A percentile compares a stretch with the other conserved stretches of the same genome.
Evolutionary conservation across 2,113 vertebrate genomes (phyloP).

Genomic region (Lucifuga dentata): DNA sequence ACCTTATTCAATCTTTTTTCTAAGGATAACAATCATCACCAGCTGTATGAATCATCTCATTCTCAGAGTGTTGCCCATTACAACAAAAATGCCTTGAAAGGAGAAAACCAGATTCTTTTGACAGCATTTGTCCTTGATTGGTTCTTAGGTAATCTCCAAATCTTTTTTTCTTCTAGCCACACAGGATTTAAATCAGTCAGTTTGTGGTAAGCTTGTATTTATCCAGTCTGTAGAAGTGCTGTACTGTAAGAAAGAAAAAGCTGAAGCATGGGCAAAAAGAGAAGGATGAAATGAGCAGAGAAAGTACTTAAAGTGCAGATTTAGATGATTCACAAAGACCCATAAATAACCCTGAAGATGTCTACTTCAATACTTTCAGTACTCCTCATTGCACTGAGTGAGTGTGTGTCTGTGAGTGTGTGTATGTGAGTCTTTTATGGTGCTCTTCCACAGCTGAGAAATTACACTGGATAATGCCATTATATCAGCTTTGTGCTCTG

Average conservation of each 20-base stretch:
- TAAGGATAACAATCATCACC: conserved; percentile 12
- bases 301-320: conserved; percentile 55
- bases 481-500: conserved; percentile 54
- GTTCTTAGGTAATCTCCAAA: conserved; percentile 6
- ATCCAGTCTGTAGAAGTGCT: conserved; percentile 2
- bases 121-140: conserved; percentile 19
- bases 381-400: conserved; percentile 65
- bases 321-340: conserved; percentile 61
- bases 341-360: conserved; percentile 75
- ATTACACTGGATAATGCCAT: conserved; percentile 63
- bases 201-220: conserved; percentile 19
- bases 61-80: conserved; percentile 4
- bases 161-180: not conserved
- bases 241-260: conserved; percentile 6
- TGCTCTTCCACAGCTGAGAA: conserved; percentile 45
- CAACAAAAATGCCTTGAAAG: conserved; percentile 6
- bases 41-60: not conserved
- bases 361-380: conserved; percentile 68
- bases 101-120: conserved; percentile 30
- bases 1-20: conserved; percentile 1
- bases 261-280: conserved; percentile 27
- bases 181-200: not conserved
- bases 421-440: conserved; percentile 50
- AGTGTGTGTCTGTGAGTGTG: conserved; percentile 21
- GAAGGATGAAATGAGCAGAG: conserved; percentile 40